Evolutionary conservation across 2,113 vertebrate species (phyloP), one percentile per base, ranked within the genome.

Genomic region (Ptychochromis oligacanthus): DNA sequence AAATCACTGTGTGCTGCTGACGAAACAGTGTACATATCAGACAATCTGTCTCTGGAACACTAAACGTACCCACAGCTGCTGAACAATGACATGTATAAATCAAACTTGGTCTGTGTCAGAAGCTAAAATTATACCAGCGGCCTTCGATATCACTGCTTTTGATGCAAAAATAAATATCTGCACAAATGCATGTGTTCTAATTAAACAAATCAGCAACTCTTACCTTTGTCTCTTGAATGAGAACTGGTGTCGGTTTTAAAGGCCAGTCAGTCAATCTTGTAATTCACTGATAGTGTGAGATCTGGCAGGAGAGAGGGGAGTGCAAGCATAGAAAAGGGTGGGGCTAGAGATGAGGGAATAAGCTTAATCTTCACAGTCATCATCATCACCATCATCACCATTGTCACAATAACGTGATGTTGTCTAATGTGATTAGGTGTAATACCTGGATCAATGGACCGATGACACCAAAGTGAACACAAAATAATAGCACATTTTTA

Each of bases 371-470:
- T 72, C 80, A 72, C 31, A 15, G 40, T 86, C 81, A 91, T 80
- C 79, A 55, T 77, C 78, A 80, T 82, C 52, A 81, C 4, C 28
- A 31, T 31, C 89, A n/a, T n/a, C n/a, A n/a, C n/a, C 75, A 0
- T 52, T 22, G 58, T 70, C 67, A 75, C 79, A 54, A 52, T 75
- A 61, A 65, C 12, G 24, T 70, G 3, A 60, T 54, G 55, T 14
- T 46, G 31, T 81, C 14, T 88, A 83, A 89, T 87, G 80, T 61
- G 87, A 90, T 93, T 88, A 87, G 77, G 18, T 34, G 18, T 80
- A 57, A 84, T 75, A 11, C 75, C 38, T 40, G 20, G 0, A 64
- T 84, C 64, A 75, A n/a, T 74, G 18, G 13, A 65, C 1, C 59
- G 2, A 78, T 24, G 10, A 82, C 13, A 15, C 4, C 12, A 17